Base-by-base conservation (phyloP, 92 coral and sea anemone genomes). In the Plumapathes pennacea region DNA sequence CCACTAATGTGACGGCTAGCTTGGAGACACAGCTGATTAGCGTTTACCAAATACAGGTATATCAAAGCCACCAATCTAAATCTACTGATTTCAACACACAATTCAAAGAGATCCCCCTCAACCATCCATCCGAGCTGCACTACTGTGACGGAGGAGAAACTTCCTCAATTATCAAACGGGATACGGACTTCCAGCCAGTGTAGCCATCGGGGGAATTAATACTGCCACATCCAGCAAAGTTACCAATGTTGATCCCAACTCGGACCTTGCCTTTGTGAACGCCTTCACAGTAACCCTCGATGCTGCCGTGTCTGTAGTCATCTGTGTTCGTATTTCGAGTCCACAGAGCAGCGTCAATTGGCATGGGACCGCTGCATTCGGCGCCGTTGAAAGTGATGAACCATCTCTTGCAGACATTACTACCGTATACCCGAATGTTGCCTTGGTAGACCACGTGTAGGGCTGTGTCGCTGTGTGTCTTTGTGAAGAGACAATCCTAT, bases 381-480 rank as follows among this genome's bases (percentile, higher is more conserved):
- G 19, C 38, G 24, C 49, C 75, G 25, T 68, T 56, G 43, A 68
- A 40, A 14, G 66, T 55, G 24, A 68, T 43, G 25, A 55, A 56
- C 75, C 75, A 68, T 15, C 57, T 52, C 21, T 47, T 52, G 33
- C 67, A 32, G 41, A 47, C 51, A 22, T 12, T 0, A 13, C 20
- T 1, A 25, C 67, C 39, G 0, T 0, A 0, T 19, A 62, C 1
- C 23, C 46, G 33, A 2, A 37, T 1, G 25, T 46, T 62, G 39
- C 69, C 69, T 23, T 62, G 69, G 57, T 32, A 62, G 17, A 62
- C 69, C 28, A 62, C 69, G 33, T 25, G 69, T 9, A 62, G 69
- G 15, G 69, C 32, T 5, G 69, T 62, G 2, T 29, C 10, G 22
- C 32, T 32, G 14, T 1, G 18, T 47, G 38, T 20, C 49, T 62